Evolutionary conservation across 2,888 invertebrate species (phyloP).

Genomic region (Abrostola triplasia): DNA sequence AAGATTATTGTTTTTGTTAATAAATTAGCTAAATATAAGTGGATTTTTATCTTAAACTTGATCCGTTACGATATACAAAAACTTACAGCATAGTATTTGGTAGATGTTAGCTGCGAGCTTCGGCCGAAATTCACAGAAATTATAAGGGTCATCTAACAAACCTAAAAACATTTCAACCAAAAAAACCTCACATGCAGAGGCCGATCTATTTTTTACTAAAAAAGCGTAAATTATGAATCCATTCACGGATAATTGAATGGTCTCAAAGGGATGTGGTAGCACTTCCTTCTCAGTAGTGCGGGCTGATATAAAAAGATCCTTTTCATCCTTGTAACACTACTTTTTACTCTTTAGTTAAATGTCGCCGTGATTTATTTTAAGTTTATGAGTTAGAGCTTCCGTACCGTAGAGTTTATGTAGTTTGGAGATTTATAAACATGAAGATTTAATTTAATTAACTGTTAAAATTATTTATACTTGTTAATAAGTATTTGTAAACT

Average conservation of each 20-base stretch:
- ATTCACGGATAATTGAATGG: constrained; percentile 52
- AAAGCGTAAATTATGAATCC: constrained; percentile 41
- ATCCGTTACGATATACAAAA: no score
- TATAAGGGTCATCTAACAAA: background rate
- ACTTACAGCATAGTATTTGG: no score
- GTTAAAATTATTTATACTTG: no score
- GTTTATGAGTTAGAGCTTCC: constrained; percentile 49
- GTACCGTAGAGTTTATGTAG: constrained; percentile 22
- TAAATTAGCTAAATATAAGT: no score
- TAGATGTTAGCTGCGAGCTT: no score
- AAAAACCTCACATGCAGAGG: constrained; percentile 18
- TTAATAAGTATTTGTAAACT: no score
- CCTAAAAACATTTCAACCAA: constrained; percentile 7
- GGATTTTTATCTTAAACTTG: no score
- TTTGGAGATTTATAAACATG: background rate
- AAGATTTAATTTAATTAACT: no score
- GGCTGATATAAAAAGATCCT: constrained; percentile 61
- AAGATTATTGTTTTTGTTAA: no score
- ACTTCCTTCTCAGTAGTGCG: constrained; percentile 72
- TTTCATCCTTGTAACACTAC: constrained; percentile 44
- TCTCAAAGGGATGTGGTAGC: constrained; percentile 55
- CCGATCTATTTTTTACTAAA: constrained; percentile 23
- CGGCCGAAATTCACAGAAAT: no score
- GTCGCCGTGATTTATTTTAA: constrained; percentile 51
- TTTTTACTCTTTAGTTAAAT: constrained; percentile 52